These are phyloP conservation scores for Rhinichthys klamathensis DNA, from an alignment of 2,113 vertebrate species.

Conservation along the genomic window DNA sequence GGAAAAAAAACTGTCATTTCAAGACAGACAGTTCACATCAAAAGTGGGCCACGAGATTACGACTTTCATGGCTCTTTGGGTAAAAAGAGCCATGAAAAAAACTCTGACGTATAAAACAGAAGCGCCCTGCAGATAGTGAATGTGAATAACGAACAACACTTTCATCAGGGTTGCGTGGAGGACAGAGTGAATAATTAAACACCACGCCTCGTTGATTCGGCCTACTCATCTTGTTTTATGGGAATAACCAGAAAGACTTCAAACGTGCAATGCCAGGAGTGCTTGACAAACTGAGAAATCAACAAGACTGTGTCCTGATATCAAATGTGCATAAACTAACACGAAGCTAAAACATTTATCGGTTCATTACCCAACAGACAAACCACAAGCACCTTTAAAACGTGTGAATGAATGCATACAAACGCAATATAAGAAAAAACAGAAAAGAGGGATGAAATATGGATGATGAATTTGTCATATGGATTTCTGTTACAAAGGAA, in stretches of 20 bases:
- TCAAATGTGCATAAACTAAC: constrained; percentile 58
- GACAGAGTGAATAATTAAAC: constrained; percentile 78
- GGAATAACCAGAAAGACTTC: constrained; percentile 67
- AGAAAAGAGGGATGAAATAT: constrained; percentile 26
- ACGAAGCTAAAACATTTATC: constrained; percentile 79
- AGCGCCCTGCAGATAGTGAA: constrained; percentile 58
- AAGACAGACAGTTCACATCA: constrained; percentile 26
- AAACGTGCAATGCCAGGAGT: constrained; percentile 67
- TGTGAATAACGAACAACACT: constrained; percentile 57
- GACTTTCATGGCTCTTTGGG: constrained; percentile 62
- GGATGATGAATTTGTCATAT: constrained; percentile 34
- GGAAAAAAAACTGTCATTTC: constrained; percentile 38
- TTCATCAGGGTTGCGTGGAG: constrained; percentile 72
- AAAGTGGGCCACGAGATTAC: constrained; percentile 51
- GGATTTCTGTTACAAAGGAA: constrained; percentile 30
- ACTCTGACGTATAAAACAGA: constrained; percentile 49
- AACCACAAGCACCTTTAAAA: constrained; percentile 17
- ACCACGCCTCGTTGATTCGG: constrained; percentile 62
- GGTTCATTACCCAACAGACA: constrained; percentile 62
- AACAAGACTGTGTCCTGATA: constrained; percentile 64
- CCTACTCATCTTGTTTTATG: constrained; percentile 72
- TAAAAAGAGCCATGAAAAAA: too few species aligned
- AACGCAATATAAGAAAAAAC: not conserved
- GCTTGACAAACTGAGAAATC: constrained; percentile 60
- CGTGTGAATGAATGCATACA: not conserved